These are phyloP conservation scores for Tychaedon coryphoeus DNA, from an alignment of 2,113 vertebrate genomes.

Conservation along the genomic window DNA sequence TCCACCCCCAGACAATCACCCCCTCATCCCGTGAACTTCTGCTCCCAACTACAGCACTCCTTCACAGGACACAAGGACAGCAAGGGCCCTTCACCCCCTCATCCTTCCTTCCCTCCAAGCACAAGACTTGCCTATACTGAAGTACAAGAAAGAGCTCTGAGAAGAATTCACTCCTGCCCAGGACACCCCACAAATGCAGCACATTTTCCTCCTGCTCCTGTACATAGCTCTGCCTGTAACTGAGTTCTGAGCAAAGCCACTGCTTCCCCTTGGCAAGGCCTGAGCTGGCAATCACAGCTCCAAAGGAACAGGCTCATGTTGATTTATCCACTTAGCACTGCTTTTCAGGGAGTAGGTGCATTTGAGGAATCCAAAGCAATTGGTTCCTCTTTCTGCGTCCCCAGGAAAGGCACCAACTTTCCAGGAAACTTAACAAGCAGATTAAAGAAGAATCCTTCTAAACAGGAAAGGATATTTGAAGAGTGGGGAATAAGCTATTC, in stretches of 20 bases:
- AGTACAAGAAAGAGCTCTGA: background rate
- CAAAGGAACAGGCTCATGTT: background rate
- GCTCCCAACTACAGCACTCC: background rate
- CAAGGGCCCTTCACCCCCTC: background rate
- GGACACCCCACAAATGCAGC: background rate
- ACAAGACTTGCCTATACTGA: background rate
- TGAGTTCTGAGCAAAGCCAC: background rate
- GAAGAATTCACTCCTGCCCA: background rate
- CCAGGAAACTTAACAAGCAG: constrained; percentile 17
- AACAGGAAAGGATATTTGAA: constrained; percentile 31
- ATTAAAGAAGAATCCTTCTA: constrained; percentile 22
- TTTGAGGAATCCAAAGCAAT: constrained; percentile 14
- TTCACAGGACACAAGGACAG: background rate
- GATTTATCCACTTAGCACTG: background rate
- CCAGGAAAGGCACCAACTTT: constrained; percentile 2
- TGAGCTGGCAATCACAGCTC: background rate
- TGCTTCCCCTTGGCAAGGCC: background rate
- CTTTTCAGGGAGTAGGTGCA: constrained; percentile 19
- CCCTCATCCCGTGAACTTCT: background rate
- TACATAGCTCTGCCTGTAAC: background rate
- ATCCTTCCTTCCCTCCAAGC: background rate
- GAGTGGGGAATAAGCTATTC: background rate
- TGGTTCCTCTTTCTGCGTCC: background rate
- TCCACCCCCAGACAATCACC: background rate
- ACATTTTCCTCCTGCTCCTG: background rate